Conservation (phyloP, 2,113 vertebrate genomes). For the Regulus satrapa region DNA sequence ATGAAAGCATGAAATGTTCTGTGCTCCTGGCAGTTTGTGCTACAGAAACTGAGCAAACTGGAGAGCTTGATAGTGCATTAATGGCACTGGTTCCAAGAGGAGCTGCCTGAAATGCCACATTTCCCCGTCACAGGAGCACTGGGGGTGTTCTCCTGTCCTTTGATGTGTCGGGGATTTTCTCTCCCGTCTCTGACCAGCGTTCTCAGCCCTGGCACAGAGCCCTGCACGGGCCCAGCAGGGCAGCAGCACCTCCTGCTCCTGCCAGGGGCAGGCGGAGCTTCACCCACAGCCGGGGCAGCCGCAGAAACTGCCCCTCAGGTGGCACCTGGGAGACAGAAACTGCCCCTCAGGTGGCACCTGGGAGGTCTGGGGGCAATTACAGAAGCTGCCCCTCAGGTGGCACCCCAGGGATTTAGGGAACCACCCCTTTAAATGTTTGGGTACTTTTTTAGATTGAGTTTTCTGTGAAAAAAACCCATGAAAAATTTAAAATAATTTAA, state of each 20-base stretch:
- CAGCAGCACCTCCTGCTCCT: not conserved
- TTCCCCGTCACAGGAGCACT: fast-evolving
- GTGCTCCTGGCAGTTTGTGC: not conserved
- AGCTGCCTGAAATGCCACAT: not conserved
- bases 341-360: not conserved
- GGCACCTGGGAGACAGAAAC: not conserved
- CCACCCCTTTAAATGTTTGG: too few relatives aligned
- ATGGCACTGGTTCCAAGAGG: not conserved
- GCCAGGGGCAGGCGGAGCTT: fast-evolving
- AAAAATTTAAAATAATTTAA: not conserved
- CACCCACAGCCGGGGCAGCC: not conserved
- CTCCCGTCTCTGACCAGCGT: fast-evolving
- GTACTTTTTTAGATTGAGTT: not conserved
- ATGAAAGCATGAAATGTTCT: not conserved
- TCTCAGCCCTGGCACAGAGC: not conserved
- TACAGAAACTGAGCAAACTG: not conserved
- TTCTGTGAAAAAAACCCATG: not conserved
- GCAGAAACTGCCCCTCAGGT: not conserved
- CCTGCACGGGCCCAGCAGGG: fast-evolving
- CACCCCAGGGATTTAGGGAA: not conserved
- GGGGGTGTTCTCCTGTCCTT: fast-evolving
- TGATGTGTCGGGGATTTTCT: not conserved
- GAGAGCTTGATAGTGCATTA: not conserved
- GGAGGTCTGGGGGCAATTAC: not conserved
- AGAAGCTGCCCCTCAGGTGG: not conserved